Evolutionary conservation across 1,140 invertebrate genomes (phyloP), one percentile per base, ranked within the genome.

Genomic region (Caenorhabditis briggsae): DNA sequence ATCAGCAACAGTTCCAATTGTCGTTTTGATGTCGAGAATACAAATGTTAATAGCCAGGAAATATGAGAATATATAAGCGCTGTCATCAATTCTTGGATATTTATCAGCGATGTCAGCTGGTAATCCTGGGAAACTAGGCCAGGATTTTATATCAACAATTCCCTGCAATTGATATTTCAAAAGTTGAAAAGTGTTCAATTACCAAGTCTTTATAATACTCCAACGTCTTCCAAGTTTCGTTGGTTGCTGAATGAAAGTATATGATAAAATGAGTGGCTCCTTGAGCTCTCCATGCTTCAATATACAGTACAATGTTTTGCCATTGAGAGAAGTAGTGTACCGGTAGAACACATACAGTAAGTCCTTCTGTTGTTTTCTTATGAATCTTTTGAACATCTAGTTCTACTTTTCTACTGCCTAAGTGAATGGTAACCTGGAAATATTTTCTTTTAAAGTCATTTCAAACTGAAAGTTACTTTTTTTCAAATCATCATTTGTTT

Each of bases 241-340:
- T 70, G 2, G 33, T 70, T 9, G 41, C 9, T 7, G 64, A 70
- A 48, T 70, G 64, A 48, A 46, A 70, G 43, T 46, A 70, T 8
- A 70, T 11, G 6, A 70, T 70, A 41, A 70, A 70, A 70, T 41
- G 64, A 70, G 64, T 70, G 14, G 64, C 64, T 46, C 64, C 64
- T 43, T 70, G 64, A 18, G 64, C 64, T 70, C 64, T 70, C 64
- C 64, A 70, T 48, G 64, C 64, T 20, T 70, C 64, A 46, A 70
- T 70, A 18, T 70, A 70, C 41, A 70, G 41, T 70, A 70, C 33
- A 7, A 46, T 20, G 46, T 70, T 70, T 41, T 70, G 64, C 64
- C 64, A 70, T 46, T 70, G 64, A 18, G 64, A 46, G n/a, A 46
- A 70, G 64, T 70, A 70, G 18, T 70, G 46, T 1, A 70, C 41